Conservation (phyloP, 1,140 invertebrate species). For the Eubasilissa regina region DNA sequence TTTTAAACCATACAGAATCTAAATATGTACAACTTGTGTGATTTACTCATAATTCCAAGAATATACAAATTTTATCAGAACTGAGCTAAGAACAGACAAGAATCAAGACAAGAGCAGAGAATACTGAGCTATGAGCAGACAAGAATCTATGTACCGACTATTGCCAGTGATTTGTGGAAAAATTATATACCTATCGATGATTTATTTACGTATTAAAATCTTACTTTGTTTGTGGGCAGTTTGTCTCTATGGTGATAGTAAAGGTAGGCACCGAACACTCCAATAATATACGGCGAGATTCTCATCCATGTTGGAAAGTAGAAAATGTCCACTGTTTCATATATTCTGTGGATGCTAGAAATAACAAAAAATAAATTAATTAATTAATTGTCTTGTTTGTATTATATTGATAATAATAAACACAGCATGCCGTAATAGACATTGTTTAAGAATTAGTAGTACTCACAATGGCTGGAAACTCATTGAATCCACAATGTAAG, state of each 20-base stretch:
- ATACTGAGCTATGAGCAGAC: no score
- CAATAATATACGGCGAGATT: conserved; percentile 19
- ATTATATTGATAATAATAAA: background rate
- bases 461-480: conserved; percentile 19
- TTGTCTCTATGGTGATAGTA: conserved; percentile 20
- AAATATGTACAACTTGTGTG: no score
- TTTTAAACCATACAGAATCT: no score
- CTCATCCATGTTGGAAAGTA: conserved; percentile 26
- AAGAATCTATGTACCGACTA: no score
- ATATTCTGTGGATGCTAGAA: conserved; percentile 11
- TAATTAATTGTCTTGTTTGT: background rate
- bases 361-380: background rate
- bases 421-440: background rate
- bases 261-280: background rate
- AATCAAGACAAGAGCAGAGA: no score
- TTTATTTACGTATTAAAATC: background rate
- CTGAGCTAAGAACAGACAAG: no score
- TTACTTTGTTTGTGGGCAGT: conserved; percentile 15
- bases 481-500: conserved; percentile 3
- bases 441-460: background rate
- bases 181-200: no score
- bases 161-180: no score
- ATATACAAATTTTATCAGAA: no score
- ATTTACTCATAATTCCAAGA: no score
- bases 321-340: conserved; percentile 16